Evolutionary conservation across 2,797 vertebrate genomes (phyloP), one percentile per base, ranked within the genome.

Genomic region (Danio tinwini): DNA sequence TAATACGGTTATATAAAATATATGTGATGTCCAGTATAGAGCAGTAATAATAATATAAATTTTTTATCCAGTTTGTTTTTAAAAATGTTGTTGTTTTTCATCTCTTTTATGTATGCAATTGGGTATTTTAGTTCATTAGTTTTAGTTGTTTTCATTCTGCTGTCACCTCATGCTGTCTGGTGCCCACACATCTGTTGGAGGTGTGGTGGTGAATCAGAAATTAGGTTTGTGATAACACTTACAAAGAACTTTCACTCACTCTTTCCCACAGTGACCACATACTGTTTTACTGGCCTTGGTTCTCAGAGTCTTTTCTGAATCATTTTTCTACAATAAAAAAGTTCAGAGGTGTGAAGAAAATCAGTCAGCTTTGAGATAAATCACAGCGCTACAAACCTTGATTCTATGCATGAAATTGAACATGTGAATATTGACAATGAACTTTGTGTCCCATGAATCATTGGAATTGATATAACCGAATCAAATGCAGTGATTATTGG

Each of bases 141-240:
- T 73, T 71, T 72, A 40, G 63, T 76, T 45, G 70, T 84, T 75
- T 74, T 65, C 56, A 73, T 69, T 69, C 21, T 45, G 63, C 42
- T 19, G 12, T 53, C 37, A 40, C 55, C 62, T 72, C 19, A 9
- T 71, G 6, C 49, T 64, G 42, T 59, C 63, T 76, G 14, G 50
- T 14, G 44, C 59, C 17, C 56, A 29, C 44, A 73, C 74, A 76
- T 69, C 50, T 61, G 53, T 80, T 62, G 67, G 69, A 80, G 71
- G 58, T 47, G 50, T 58, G 58, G 50, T 49, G 52, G 10, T 69
- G 79, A 85, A 82, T 73, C 52, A 19, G 58, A 75, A 71, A 82
- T 82, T 44, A 79, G 74, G 14, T 29, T 40, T 70, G 39, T 44
- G 42, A 39, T 65, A 17, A 29, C 62, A 11, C 1, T 40, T 14